Base-by-base conservation (phyloP, 2,888 invertebrate species). In the Drosophila borborema region DNA sequence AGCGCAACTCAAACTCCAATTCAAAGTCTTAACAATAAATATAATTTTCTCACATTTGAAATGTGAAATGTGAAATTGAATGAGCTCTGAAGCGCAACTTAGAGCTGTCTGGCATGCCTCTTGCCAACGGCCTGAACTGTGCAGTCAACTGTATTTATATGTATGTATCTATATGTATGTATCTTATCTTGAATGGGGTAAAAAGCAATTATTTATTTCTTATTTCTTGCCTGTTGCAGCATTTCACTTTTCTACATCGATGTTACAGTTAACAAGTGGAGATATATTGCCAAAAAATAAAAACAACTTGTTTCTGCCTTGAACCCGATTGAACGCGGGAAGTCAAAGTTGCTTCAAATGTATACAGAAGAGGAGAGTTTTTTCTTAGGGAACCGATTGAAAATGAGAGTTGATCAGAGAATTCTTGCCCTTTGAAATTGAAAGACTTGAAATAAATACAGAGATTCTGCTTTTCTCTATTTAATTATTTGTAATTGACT, bases 191-290 rank as follows among this genome's bases (percentile, higher is more conserved):
- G 48, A 62, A 59, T 51, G 62, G 64, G 46, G 49, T 55, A 58
- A 59, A 77, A 66, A 67, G 38, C 77, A 80, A 80, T 80, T 77
- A 67, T 77, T 77, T 80, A 79, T 67, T 68, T 75, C 61, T 61
- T 38, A 28, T 38, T 46, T 61, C 60, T 60, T 67, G 64, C 69
- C 48, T 62, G 66, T 63, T 72, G 66, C 72, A 73, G 81, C 89
- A 85, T 84, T 84, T 84, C 84, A 87, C 84, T 84, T 87, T 84
- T 84, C 66, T 74, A 67, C 67, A 58, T 55, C n/a, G 66, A 61
- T 86, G 20, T 72, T 60, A 51, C 18, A 53, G 36, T 58, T 51
- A 51, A 51, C 51, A 51, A 18, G 18, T 34, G 51, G 34, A 18
- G 51, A 51, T 34, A 36, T 51, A 51, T 51, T 18, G 51, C 51